Evolutionary conservation across 2,797 vertebrate genomes (phyloP), one percentile per base, ranked within the genome.

Genomic region (Agapornis canus): DNA sequence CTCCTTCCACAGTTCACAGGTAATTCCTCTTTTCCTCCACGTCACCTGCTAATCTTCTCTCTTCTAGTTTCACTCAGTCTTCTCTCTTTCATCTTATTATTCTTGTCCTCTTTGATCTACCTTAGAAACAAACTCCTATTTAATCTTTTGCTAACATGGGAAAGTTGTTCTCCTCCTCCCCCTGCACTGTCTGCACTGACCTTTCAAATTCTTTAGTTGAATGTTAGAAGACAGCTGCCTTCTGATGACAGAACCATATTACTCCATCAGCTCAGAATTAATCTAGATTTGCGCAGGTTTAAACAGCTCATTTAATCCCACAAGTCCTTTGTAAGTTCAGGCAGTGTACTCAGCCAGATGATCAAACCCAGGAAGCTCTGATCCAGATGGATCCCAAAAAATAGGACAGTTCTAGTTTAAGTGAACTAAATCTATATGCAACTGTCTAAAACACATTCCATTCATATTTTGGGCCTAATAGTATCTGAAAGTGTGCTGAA

Each of bases 31-130:
- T 87, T 71, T 75, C 57, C 20, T 87, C 40, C 7, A 3, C n/a
- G 27, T 47, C 73, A 84, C 42, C 69, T 52, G 56, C 59, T 92
- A 88, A 86, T 79, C 86, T 73, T n/a, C 63, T 92, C 76, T 89
- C 16, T 64, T 81, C 52, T 54, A 25, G 87, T 94, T 94, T 96
- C 90, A 94, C 64, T 90, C 40, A 45, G 45, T n/a, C 80, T 82
- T 88, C 35, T 94, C 45, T 32, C 29, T 82, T 86, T 89, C 31
- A 92, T 79, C 70, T 69, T 81, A 56, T 94, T 82, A 79, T 27
- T 88, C 32, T 49, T 79, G 71, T 82, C 77, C 47, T 35, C 78
- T 56, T 57, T 72, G 66, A 85, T 42, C 69, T 61, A 64, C 42
- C 45, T 64, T 26, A 51, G 65, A 83, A 82, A 89, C 15, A 61